phyloP scores from a whole-genome alignment of 2,113 vertebrate genomes.

The Tringa solitaria region DNA sequence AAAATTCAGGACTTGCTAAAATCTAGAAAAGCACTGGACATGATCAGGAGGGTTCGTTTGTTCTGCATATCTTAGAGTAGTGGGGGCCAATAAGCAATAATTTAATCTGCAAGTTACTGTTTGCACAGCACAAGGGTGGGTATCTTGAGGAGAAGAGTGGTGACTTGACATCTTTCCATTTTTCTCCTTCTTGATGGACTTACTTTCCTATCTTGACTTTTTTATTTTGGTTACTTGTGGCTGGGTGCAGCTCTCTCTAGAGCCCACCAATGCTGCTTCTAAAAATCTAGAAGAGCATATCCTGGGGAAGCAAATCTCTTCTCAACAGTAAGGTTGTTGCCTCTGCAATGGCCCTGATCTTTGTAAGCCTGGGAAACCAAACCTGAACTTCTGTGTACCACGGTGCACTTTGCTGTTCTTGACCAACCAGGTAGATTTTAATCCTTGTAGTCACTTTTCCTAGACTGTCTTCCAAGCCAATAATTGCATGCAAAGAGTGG shows the following conservation, averaged over 20 bases:
- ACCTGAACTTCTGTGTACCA: neutral
- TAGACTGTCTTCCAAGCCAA: neutral
- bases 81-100: neutral
- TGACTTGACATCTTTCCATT: neutral
- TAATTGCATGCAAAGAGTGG: neutral
- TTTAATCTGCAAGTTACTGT: neutral
- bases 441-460: neutral
- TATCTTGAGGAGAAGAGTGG: neutral
- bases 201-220: neutral
- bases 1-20: neutral
- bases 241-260: neutral
- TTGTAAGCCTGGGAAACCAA: neutral
- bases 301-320: neutral
- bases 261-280: neutral
- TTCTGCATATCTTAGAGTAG: fast-evolving
- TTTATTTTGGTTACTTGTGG: neutral
- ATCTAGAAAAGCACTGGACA: neutral
- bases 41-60: neutral
- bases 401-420: neutral
- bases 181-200: neutral
- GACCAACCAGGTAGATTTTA: neutral
- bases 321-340: neutral
- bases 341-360: neutral
- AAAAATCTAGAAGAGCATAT: neutral
- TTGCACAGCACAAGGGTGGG: neutral